Conservation (phyloP, 2,797 vertebrate genomes). For the Myotis findleyi region DNA sequence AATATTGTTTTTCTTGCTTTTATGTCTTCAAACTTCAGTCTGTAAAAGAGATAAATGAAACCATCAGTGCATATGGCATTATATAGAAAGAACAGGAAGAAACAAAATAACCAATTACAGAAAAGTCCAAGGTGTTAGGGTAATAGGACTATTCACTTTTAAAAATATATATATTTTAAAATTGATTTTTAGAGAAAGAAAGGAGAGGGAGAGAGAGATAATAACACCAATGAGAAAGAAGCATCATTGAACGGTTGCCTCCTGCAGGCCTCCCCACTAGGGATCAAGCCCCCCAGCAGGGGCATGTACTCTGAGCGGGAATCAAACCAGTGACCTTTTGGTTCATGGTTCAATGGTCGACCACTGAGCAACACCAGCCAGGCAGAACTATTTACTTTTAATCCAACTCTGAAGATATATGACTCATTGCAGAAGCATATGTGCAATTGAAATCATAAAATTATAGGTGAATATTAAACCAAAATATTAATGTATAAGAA, state of each 20-base stretch:
- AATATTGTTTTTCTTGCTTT: neutral
- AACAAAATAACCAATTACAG: neutral
- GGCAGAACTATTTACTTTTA: neutral
- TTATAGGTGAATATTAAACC: neutral
- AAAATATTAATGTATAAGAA: neutral
- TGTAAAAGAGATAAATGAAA: neutral
- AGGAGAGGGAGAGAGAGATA: too few species aligned
- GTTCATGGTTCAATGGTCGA: too few species aligned
- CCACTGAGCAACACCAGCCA: too few species aligned
- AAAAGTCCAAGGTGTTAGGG: neutral
- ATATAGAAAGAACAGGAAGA: neutral
- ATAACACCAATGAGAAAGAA: too few species aligned
- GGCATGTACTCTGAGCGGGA: too few species aligned
- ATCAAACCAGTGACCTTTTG: too few species aligned
- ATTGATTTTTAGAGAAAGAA: too few species aligned
- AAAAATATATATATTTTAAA: too few species aligned
- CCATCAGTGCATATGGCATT: rapidly evolving
- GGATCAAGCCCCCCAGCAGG: too few species aligned
- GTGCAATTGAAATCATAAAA: neutral
- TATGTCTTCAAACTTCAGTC: neutral
- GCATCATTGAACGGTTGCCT: too few species aligned
- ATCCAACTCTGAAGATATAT: neutral
- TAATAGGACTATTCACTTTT: neutral
- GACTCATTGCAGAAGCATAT: neutral
- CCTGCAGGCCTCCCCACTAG: too few species aligned